phyloP scores from a whole-genome alignment of 2,888 invertebrate genomes.

The Sabatieria punctata region DNA sequence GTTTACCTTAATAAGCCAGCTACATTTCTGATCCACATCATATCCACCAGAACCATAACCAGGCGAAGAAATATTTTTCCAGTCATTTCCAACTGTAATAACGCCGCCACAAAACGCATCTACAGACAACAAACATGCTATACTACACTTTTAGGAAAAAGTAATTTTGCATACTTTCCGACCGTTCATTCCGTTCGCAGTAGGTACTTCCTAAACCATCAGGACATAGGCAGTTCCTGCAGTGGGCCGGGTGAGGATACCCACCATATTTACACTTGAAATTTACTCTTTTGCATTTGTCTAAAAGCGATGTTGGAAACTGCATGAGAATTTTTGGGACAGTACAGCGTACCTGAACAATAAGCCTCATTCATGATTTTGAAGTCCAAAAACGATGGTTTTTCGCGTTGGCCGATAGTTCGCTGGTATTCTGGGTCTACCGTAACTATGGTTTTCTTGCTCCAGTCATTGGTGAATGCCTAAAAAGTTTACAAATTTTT shows the following conservation, averaged over 20 bases:
- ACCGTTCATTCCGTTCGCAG: conserved; percentile 18
- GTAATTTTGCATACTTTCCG: conserved; percentile 22
- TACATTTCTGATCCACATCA: conserved; percentile 21
- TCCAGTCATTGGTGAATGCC: conserved; percentile 26
- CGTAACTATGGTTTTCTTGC: conserved; percentile 23
- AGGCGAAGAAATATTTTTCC: conserved; percentile 14
- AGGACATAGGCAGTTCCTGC: conserved; percentile 24
- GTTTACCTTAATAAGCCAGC: too few relatives aligned
- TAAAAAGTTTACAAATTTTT: background rate
- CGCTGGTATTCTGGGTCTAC: conserved; percentile 22
- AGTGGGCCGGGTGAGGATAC: conserved; percentile 21
- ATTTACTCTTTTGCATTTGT: background rate
- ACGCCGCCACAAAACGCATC: conserved; percentile 25
- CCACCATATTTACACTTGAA: conserved; percentile 18
- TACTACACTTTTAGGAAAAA: too few relatives aligned
- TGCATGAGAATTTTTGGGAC: background rate
- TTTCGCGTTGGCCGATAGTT: conserved; percentile 29
- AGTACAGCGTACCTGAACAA: conserved; percentile 18
- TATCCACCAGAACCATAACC: conserved; percentile 14
- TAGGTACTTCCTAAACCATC: conserved; percentile 20
- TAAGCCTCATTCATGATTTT: conserved; percentile 24
- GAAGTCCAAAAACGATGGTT: conserved; percentile 23
- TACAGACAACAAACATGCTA: too few relatives aligned
- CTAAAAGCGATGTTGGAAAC: background rate
- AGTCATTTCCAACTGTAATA: conserved; percentile 10